phyloP scores from a whole-genome alignment of 2,113 vertebrate species.

The Brienomyrus brachyistius region DNA sequence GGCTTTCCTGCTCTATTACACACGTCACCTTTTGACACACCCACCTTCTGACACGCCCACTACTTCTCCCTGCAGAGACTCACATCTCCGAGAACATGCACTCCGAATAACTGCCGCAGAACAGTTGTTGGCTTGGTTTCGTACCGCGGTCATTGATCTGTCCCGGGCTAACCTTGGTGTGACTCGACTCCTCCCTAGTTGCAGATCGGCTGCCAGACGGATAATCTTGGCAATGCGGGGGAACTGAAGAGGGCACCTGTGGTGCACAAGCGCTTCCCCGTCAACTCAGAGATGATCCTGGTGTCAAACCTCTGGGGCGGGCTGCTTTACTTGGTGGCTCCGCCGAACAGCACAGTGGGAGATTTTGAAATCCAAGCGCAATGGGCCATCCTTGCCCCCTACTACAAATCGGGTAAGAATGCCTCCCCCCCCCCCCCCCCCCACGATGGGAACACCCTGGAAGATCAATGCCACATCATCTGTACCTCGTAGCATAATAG shows the following conservation, averaged over 20 bases:
- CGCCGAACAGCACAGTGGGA: constrained; percentile 40
- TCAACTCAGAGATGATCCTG: constrained; percentile 41
- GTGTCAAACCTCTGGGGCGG: constrained; percentile 61
- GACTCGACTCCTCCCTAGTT: constrained; percentile 40
- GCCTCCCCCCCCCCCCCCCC: neutral
- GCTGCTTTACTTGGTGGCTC: constrained; percentile 58
- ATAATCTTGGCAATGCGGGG: constrained; percentile 37
- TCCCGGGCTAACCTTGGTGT: neutral
- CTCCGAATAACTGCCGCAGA: neutral
- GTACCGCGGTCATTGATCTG: neutral
- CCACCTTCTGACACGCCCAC: neutral
- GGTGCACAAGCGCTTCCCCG: constrained; percentile 45
- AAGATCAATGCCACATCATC: neutral
- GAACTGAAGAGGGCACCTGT: constrained; percentile 46
- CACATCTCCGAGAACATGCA: neutral
- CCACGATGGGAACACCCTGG: neutral
- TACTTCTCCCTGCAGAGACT: neutral
- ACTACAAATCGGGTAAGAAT: constrained; percentile 60
- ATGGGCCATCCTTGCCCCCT: constrained; percentile 49
- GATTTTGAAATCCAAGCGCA: constrained; percentile 45
- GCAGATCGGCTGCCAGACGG: constrained; percentile 64
- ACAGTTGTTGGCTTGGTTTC: neutral
- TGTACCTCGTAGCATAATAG: neutral
- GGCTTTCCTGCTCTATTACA: neutral
- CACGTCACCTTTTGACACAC: neutral